Percentiles rank a stretch among this genome's conserved stretches.
phyloP scores from a whole-genome alignment of 2,888 invertebrate genomes.

The Calameuta filiformis region DNA sequence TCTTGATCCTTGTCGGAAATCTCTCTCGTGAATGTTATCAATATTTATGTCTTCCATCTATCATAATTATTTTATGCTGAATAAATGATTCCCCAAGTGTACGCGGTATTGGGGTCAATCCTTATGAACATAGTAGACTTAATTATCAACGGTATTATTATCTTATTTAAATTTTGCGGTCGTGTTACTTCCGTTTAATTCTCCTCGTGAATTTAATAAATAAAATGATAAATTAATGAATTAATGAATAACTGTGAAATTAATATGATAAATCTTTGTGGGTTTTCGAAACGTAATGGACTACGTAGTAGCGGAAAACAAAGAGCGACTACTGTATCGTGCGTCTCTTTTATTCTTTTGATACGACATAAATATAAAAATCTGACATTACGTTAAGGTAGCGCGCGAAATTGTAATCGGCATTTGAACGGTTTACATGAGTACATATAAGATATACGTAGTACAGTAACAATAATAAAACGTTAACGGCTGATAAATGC shows the following conservation, averaged over 20 bases:
- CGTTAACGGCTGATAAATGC: constrained; percentile 31
- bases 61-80: not conserved
- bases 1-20: not conserved
- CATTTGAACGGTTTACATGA: not conserved
- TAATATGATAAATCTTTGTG: too few relatives aligned
- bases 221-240: too few relatives aligned
- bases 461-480: not conserved
- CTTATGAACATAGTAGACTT: not conserved
- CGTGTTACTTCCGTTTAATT: not conserved
- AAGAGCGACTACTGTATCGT: not conserved
- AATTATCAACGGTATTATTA: not conserved
- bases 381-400: not conserved
- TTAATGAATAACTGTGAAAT: too few relatives aligned
- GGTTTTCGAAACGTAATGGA: too few relatives aligned
- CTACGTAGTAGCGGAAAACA: not conserved
- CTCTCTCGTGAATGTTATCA: not conserved
- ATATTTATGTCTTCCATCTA: not conserved
- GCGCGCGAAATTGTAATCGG: not conserved
- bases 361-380: not conserved
- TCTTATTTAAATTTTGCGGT: not conserved
- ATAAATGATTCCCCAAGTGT: not conserved
- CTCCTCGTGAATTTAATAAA: too few relatives aligned
- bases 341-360: not conserved
- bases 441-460: not conserved
- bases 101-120: not conserved